These are phyloP conservation scores for Gryllus bimaculatus DNA, from an alignment of 1,140 invertebrate species.

Conservation along the genomic window DNA sequence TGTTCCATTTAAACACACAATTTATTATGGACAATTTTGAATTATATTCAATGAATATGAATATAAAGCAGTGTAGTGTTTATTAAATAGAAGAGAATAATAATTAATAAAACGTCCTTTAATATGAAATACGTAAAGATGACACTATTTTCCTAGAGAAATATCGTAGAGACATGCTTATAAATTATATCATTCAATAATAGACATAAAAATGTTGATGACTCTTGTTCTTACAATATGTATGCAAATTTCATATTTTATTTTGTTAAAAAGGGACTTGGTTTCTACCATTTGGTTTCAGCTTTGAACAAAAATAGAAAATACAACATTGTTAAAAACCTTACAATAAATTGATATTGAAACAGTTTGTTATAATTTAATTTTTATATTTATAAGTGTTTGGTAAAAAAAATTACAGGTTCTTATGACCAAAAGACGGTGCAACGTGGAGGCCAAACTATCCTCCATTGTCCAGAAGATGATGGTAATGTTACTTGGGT, in stretches of 20 bases:
- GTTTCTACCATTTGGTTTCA: neutral
- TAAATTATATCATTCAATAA: no score
- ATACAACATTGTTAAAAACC: no score
- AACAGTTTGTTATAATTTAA: neutral
- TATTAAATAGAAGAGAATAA: neutral
- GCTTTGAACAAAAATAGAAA: neutral
- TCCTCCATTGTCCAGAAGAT: neutral
- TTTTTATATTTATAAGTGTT: neutral
- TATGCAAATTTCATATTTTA: no score
- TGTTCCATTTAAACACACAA: neutral
- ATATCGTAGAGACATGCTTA: no score
- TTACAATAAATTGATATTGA: no score
- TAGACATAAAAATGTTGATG: no score
- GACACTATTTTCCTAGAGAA: no score
- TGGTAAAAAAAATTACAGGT: neutral
- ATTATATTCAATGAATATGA: neutral
- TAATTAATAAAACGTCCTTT: neutral
- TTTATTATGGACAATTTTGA: no score
- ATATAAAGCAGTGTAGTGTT: neutral
- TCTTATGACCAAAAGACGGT: neutral
- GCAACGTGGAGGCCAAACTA: neutral
- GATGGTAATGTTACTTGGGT: neutral
- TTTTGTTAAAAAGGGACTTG: neutral
- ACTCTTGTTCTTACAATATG: no score
- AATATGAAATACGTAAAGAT: no score